These are phyloP conservation scores for Odobenus rosmarus DNA, from an alignment of 2,113 vertebrate genomes.

Conservation along the genomic window DNA sequence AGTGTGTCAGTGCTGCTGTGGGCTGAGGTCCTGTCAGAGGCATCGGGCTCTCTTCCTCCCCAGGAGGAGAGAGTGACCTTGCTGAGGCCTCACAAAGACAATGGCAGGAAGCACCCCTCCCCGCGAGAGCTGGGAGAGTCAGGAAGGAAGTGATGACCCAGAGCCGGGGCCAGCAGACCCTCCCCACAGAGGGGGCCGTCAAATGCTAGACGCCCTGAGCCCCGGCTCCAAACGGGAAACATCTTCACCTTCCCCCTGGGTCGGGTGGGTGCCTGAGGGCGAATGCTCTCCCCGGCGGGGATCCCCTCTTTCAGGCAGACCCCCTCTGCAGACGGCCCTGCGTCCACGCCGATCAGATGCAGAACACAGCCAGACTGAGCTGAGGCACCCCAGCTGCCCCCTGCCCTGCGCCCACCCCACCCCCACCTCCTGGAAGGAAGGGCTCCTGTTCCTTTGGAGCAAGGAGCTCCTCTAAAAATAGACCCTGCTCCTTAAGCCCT, in stretches of 20 bases:
- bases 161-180: neutral
- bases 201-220: no score
- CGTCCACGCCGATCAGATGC: neutral
- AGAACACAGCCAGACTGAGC: neutral
- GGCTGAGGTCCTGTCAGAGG: constrained; percentile 74
- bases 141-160: constrained; percentile 32
- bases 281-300: fast-evolving
- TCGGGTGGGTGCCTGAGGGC: neutral
- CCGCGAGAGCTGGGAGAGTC: neutral
- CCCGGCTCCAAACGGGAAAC: neutral
- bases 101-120: constrained; percentile 66
- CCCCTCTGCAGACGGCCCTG: neutral
- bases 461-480: constrained; percentile 54
- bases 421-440: constrained; percentile 8
- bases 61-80: constrained; percentile 65
- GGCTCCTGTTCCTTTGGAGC: neutral
- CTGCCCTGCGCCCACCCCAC: neutral
- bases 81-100: neutral
- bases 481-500: neutral
- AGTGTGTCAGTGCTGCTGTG: constrained; percentile 74
- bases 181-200: neutral
- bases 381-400: neutral
- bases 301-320: neutral
- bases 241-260: neutral
- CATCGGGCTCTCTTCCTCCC: constrained; percentile 69